Conservation (phyloP, 2,888 invertebrate genomes). For the Tortrix viridana region DNA sequence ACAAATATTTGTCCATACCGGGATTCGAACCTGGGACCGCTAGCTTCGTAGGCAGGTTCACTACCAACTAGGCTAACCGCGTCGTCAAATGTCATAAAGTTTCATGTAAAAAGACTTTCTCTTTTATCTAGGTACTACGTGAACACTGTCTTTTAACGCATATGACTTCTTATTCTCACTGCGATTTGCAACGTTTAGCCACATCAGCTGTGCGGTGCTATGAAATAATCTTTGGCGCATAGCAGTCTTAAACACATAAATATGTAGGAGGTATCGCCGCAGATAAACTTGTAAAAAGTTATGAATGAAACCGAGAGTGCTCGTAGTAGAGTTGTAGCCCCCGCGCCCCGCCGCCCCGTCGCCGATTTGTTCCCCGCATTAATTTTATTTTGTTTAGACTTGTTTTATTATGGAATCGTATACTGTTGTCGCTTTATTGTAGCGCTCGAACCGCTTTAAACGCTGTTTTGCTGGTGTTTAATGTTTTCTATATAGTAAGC, state of each 20-base stretch:
- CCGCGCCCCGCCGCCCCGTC: slow-evolving; percentile 49
- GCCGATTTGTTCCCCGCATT: slow-evolving; percentile 79
- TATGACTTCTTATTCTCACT: slow-evolving; percentile 1
- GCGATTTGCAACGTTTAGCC: neutral
- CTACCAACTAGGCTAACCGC: too few relatives aligned
- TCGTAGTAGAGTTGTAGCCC: slow-evolving; percentile 80
- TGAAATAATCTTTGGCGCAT: slow-evolving; percentile 62
- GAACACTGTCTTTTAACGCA: neutral
- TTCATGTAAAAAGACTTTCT: too few relatives aligned
- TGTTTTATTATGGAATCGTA: slow-evolving; percentile 58
- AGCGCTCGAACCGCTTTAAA: slow-evolving; percentile 12
- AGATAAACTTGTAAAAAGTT: slow-evolving; percentile 85
- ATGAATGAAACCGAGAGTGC: slow-evolving; percentile 84
- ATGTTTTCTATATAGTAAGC: slow-evolving; percentile 3
- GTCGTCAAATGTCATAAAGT: too few relatives aligned
- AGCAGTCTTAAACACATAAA: slow-evolving; percentile 80
- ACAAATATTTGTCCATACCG: too few relatives aligned
- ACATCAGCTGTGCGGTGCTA: neutral
- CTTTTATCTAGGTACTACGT: too few relatives aligned
- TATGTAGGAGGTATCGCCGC: slow-evolving; percentile 81
- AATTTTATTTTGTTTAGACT: slow-evolving; percentile 79
- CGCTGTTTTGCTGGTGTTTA: slow-evolving; percentile 13
- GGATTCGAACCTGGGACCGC: too few relatives aligned
- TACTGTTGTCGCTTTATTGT: slow-evolving; percentile 37
- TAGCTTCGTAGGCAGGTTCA: too few relatives aligned